Evolutionary conservation across 2,888 invertebrate genomes (phyloP), one percentile per base, ranked within the genome.

Genomic region (Meta bourneti): DNA sequence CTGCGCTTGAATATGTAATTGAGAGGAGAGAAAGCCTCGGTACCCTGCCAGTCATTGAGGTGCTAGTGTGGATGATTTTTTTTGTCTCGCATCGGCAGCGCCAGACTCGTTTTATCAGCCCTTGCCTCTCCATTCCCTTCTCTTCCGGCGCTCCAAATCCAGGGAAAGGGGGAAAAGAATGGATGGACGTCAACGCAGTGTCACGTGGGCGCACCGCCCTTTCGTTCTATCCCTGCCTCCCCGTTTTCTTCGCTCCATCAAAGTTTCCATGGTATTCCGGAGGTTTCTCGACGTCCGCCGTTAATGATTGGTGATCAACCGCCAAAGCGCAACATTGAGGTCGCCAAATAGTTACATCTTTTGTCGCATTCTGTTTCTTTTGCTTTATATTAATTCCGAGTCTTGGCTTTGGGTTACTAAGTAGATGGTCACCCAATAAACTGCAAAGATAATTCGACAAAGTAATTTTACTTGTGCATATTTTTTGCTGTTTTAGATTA

Each of bases 301-400:
- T 72, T 75, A 71, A 87, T 87, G 80, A 87, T 87, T 80, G 81
- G 88, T 88, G 87, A 88, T 88, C 88, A 80, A 81, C 78, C 88
- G 88, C 88, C 88, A 88, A 88, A 81, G 81, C 87, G 79, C 87
- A 34, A 72, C 79, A 87, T 87, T 87, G 61, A 74, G 88, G 20
- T 88, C 88, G 88, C 88, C 88, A 88, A 88, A 81, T 88, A 75
- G 88, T 54, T 61, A 69, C 87, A 51, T 74, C 75, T 84, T 74
- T 75, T 74, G n/a, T 84, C 61, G 84, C 61, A 19, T 72, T 86
- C 78, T 70, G 70, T 79, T 79, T 87, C 49, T 87, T 51, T 16
- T 48, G 54, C 54, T 75, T 54, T 84, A 20, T 54, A 74, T 82
- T 84, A 84, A 84, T 84, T 75, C 74, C 20, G 52, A 9, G 77